phyloP scores from a whole-genome alignment of 2,888 invertebrate species.

The Baronia brevicornis region DNA sequence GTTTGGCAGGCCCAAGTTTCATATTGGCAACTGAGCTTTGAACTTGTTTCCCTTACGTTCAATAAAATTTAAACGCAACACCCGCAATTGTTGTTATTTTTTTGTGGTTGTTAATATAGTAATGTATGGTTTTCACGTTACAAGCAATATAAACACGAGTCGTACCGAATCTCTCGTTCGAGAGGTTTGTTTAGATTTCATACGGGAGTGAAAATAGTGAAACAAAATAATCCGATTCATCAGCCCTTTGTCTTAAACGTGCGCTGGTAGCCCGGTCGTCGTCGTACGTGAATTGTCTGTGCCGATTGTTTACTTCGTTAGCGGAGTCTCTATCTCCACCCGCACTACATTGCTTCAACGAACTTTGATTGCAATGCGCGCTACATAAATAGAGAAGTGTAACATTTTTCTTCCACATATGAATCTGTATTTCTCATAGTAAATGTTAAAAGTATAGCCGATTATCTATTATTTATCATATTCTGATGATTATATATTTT shows the following conservation, averaged over 20 bases:
- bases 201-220: conserved; percentile 33
- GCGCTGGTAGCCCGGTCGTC: conserved; percentile 38
- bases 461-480: too few species aligned
- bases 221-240: conserved; percentile 61
- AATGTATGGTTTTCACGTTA: too few species aligned
- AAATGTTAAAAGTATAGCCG: too few species aligned
- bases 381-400: too few species aligned
- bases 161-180: conserved; percentile 9
- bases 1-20: too few species aligned
- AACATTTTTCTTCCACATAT: too few species aligned
- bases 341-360: conserved; percentile 41
- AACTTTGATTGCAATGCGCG: conserved; percentile 46
- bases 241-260: conserved; percentile 54
- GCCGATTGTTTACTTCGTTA: conserved; percentile 72
- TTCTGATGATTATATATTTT: conserved; percentile 36
- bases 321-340: conserved; percentile 45
- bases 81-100: too few species aligned
- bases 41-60: too few species aligned
- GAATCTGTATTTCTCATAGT: too few species aligned
- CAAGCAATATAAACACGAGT: conserved; percentile 8
- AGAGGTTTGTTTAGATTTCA: conserved; percentile 37
- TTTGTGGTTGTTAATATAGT: too few species aligned
- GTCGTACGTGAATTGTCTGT: conserved; percentile 52
- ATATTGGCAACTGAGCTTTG: too few species aligned
- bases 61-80: too few species aligned